A percentile compares a stretch with the other conserved stretches of the same genome.
These are phyloP conservation scores for Magallana gigas DNA, from an alignment of 1,140 invertebrate genomes.

Conservation along the genomic window DNA sequence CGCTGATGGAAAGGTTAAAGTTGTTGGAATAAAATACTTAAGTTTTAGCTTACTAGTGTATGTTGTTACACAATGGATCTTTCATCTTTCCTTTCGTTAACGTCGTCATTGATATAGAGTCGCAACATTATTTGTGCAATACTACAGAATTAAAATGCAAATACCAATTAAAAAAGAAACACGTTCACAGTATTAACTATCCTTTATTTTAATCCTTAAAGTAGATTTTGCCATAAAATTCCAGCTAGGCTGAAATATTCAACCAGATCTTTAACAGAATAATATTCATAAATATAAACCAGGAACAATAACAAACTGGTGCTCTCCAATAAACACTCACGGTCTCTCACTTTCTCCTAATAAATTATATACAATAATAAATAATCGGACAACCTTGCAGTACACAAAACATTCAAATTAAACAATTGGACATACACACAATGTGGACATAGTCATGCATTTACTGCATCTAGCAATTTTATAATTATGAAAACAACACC, in stretches of 20 bases:
- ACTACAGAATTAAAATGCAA: too few relatives aligned
- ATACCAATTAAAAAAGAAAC: too few relatives aligned
- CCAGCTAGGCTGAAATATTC: slow-evolving; percentile 7
- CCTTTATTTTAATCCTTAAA: slow-evolving; percentile 7
- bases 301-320: slow-evolving; percentile 6
- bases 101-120: too few relatives aligned
- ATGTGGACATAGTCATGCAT: not conserved
- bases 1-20: too few relatives aligned
- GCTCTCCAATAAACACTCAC: not conserved
- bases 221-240: not conserved
- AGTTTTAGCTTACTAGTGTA: too few relatives aligned
- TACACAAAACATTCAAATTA: not conserved
- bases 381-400: not conserved
- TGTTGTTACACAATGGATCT: too few relatives aligned
- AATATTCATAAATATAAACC: not conserved
- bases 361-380: slow-evolving; percentile 31
- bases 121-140: too few relatives aligned
- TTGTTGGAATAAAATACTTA: too few relatives aligned
- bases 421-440: not conserved
- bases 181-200: not conserved
- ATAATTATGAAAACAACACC: not conserved
- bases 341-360: not conserved
- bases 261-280: not conserved
- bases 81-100: too few relatives aligned
- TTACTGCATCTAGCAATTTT: not conserved